Evolutionary conservation across 2,797 vertebrate species (phyloP), one percentile per base, ranked within the genome.

Genomic region (Peromyscus eremicus): DNA sequence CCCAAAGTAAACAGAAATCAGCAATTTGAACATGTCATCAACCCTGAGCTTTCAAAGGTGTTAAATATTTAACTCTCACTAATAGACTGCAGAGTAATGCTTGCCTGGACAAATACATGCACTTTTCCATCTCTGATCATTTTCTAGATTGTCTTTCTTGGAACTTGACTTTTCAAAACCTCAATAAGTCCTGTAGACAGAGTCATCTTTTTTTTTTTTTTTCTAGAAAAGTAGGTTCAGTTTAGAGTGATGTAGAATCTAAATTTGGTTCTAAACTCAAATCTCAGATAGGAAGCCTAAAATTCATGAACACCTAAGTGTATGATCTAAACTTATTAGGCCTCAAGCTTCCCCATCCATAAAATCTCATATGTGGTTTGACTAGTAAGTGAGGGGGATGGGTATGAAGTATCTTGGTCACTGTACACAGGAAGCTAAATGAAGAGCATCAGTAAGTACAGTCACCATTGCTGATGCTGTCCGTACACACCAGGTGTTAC

Each of bases 11-110:
- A 95, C 91, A 96, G 76, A 96, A 89, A 77, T 79, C 55, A 68
- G 94, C 68, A 75, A 94, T 91, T 88, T 68, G 91, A 97, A 97
- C 95, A 95, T 97, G 94, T 94, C 96, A 97, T 88, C 92, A 86
- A 91, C 55, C 14, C 66, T 73, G 95, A 90, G 89, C 89, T 96
- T 95, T 95, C 76, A 37, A 83, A 95, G 43, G 86, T 95, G 95
- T 79, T 94, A 97, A 81, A 95, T 94, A 92, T 95, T 96, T 97
- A 94, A 95, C 95, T 91, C 49, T 68, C 62, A 76, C 91, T 96
- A 97, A 97, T 91, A 95, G 77, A 94, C 82, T 92, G 80, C 79
- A 89, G 91, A 86, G 91, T 27, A 83, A 94, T 91, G 52, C 40
- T 95, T 80, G 46, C 52, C 75, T 89, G 75, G 64, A 43, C 73